Conservation (phyloP, 1,140 invertebrate species). For the Lineus longissimus region DNA sequence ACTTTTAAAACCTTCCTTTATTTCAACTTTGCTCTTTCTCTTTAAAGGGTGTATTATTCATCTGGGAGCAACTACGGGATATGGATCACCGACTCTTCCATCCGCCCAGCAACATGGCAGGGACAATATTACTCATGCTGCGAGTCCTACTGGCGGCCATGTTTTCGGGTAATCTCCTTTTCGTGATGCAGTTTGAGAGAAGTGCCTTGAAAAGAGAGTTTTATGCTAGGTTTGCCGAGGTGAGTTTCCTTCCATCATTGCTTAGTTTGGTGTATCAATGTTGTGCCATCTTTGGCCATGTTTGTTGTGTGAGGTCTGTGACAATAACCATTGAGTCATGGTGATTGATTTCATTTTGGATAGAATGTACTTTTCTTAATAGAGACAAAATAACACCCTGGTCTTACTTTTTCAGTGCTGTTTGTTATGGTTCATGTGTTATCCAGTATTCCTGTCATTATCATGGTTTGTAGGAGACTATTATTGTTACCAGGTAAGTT, state of each 20-base stretch:
- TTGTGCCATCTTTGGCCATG: no score
- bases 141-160: conserved; percentile 41
- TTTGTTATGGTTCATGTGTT: conserved; percentile 49
- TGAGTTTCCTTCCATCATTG: conserved; percentile 13
- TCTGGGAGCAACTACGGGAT: conserved; percentile 46
- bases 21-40: neutral
- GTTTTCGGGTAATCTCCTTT: conserved; percentile 43
- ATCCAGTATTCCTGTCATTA: conserved; percentile 37
- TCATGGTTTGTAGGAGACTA: conserved; percentile 44
- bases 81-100: conserved; percentile 39
- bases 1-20: no score
- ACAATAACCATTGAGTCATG: no score
- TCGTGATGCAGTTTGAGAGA: conserved; percentile 33
- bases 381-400: no score
- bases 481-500: conserved; percentile 42
- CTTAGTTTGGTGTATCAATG: neutral
- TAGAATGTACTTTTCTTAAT: no score
- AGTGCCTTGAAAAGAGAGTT: conserved; percentile 44
- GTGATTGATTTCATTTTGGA: no score
- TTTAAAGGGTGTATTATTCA: conserved; percentile 38
- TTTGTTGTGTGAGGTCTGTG: no score
- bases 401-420: conserved; percentile 42
- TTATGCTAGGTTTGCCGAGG: conserved; percentile 46
- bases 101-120: conserved; percentile 40
- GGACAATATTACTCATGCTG: conserved; percentile 35